Percentiles rank a stretch among this genome's conserved stretches.
Conservation (phyloP, 2,797 vertebrate species). For the Botia kubotai region DNA sequence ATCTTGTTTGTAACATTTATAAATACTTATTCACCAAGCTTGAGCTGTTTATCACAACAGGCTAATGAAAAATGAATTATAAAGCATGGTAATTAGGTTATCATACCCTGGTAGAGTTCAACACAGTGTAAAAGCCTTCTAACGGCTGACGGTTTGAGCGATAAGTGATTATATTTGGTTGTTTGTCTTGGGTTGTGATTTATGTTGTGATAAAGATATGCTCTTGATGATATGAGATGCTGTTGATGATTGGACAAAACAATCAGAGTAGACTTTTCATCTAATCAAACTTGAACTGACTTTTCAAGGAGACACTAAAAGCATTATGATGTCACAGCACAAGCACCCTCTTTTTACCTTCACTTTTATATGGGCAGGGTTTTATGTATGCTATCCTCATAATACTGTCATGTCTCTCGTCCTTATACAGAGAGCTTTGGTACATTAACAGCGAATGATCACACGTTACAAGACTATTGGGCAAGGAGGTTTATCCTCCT, state of each 20-base stretch:
- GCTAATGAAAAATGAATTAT: slow-evolving; percentile 68
- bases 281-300: neutral
- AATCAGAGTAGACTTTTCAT: slow-evolving; percentile 2
- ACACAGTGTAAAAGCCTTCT: slow-evolving; percentile 18
- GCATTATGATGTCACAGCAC: neutral
- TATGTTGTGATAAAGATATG: slow-evolving; percentile 2
- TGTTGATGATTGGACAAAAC: slow-evolving; percentile 20
- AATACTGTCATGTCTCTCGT: slow-evolving; percentile 11
- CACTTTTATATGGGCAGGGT: slow-evolving; percentile 23
- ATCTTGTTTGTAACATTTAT: slow-evolving; percentile 74
- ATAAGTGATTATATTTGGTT: slow-evolving; percentile 40
- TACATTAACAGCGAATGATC: slow-evolving; percentile 31
- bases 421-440: slow-evolving; percentile 20
- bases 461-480: slow-evolving; percentile 28
- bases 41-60: slow-evolving; percentile 67
- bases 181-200: slow-evolving; percentile 34
- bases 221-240: neutral
- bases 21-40: slow-evolving; percentile 66
- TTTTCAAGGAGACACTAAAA: slow-evolving; percentile 16
- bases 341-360: neutral
- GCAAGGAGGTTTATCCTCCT: neutral
- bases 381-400: slow-evolving; percentile 24
- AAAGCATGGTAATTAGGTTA: slow-evolving; percentile 76
- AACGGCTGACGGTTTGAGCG: slow-evolving; percentile 19
- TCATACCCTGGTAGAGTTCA: slow-evolving; percentile 60